Conservation (phyloP, 2,113 vertebrate genomes). For the Anolis sagrei region DNA sequence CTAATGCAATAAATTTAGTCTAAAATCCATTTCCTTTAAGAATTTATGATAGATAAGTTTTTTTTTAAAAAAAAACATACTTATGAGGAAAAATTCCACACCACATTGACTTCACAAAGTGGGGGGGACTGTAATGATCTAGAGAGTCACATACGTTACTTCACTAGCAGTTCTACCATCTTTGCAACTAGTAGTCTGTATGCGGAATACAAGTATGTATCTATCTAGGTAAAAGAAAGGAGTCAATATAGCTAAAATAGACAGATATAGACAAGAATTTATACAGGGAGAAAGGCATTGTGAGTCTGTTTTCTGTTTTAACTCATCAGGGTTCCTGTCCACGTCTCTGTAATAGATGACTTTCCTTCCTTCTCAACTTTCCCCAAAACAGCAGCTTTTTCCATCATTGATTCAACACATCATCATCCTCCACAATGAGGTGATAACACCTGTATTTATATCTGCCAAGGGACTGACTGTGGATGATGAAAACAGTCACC, state of each 20-base stretch:
- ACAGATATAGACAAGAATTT: no score
- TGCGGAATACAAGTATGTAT: neutral
- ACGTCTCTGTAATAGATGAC: slow-evolving; percentile 51
- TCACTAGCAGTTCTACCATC: neutral
- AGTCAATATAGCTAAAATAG: no score
- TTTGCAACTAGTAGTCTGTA: neutral
- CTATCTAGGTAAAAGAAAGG: no score
- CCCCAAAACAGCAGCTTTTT: slow-evolving; percentile 60
- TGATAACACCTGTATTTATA: slow-evolving; percentile 75
- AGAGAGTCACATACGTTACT: neutral
- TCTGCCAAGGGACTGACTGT: slow-evolving; percentile 72
- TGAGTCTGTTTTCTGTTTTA: slow-evolving; percentile 29
- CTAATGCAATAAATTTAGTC: slow-evolving; percentile 53
- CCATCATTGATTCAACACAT: slow-evolving; percentile 73
- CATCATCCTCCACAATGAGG: slow-evolving; percentile 68
- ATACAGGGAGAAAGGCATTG: neutral
- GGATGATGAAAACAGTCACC: slow-evolving; percentile 66
- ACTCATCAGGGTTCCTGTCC: slow-evolving; percentile 35
- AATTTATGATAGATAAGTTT: slow-evolving; percentile 36
- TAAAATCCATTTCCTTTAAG: slow-evolving; percentile 48
- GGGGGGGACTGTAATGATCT: slow-evolving; percentile 35
- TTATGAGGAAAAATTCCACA: slow-evolving; percentile 20
- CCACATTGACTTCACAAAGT: slow-evolving; percentile 33
- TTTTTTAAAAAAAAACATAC: neutral
- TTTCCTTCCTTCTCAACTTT: slow-evolving; percentile 46